A percentile compares a stretch with the other conserved stretches of the same genome.
phyloP scores from a whole-genome alignment of 2,797 vertebrate genomes.

The Galagoides demidoff region DNA sequence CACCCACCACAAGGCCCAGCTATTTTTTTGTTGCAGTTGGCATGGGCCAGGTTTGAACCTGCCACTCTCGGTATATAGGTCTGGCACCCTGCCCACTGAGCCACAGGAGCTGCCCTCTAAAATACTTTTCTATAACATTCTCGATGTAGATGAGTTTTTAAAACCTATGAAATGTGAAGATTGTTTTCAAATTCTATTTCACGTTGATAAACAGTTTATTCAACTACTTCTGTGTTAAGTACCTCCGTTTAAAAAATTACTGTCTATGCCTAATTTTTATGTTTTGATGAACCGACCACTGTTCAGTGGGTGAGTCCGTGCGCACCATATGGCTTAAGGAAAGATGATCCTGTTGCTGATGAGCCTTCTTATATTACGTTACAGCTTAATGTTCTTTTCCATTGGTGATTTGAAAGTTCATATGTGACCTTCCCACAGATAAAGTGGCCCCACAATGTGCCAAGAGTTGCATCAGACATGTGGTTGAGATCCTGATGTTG shows the following conservation, averaged over 20 bases:
- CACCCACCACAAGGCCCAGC: no score
- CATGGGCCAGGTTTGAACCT: no score
- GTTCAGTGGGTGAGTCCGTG: background rate
- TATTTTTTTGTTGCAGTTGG: no score
- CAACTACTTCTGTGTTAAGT: background rate
- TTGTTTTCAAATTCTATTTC: background rate
- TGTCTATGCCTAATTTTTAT: background rate
- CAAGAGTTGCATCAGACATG: background rate
- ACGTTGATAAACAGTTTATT: background rate
- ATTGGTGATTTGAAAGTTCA: constrained; percentile 16
- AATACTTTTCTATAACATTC: background rate
- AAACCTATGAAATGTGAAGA: background rate
- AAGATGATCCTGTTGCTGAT: background rate
- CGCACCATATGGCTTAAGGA: background rate
- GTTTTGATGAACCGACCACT: constrained; percentile 10
- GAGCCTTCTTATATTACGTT: background rate
- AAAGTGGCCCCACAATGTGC: background rate
- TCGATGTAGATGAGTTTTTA: background rate
- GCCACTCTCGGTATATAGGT: no score
- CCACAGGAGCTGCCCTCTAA: background rate
- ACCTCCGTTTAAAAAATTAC: background rate
- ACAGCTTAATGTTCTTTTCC: background rate
- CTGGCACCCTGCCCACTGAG: no score
- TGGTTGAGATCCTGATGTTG: background rate
- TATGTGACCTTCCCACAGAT: constrained; percentile 16